Conservation (phyloP, 2,888 invertebrate genomes). For the Alcis repandata region DNA sequence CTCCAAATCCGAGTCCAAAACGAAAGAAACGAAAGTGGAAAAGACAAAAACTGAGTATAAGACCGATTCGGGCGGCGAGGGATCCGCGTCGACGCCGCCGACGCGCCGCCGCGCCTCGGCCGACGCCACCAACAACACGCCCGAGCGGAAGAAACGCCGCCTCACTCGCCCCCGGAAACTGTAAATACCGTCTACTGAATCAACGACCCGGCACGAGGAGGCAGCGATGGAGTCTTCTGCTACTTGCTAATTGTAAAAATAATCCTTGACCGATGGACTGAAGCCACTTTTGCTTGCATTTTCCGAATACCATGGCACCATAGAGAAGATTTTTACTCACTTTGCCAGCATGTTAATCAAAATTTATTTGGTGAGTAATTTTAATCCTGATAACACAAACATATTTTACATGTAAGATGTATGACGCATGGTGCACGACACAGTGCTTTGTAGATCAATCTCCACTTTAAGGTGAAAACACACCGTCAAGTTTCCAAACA, state of each 20-base stretch:
- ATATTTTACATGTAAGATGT: background rate
- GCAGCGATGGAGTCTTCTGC: too few relatives aligned
- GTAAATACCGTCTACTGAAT: constrained; percentile 50
- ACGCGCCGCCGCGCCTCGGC: constrained; percentile 75
- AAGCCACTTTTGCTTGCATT: constrained; percentile 6
- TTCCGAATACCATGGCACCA: background rate
- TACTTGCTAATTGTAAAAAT: constrained; percentile 1
- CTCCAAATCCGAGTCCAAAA: constrained; percentile 22
- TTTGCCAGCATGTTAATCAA: background rate
- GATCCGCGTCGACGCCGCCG: constrained; percentile 60
- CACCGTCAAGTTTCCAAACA: background rate
- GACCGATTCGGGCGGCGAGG: constrained; percentile 55
- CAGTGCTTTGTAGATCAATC: background rate
- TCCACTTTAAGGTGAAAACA: background rate
- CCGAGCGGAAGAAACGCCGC: constrained; percentile 82
- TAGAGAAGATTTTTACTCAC: background rate
- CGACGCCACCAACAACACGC: constrained; percentile 66
- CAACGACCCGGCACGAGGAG: background rate
- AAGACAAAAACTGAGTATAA: constrained; percentile 50
- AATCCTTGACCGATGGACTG: background rate
- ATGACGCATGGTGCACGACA: background rate
- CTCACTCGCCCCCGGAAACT: constrained; percentile 81
- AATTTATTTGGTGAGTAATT: constrained; percentile 37
- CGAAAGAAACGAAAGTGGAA: constrained; percentile 36
- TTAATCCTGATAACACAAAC: too few relatives aligned